phyloP scores from a whole-genome alignment of 2,797 vertebrate species.

The Simalia tracyae region DNA sequence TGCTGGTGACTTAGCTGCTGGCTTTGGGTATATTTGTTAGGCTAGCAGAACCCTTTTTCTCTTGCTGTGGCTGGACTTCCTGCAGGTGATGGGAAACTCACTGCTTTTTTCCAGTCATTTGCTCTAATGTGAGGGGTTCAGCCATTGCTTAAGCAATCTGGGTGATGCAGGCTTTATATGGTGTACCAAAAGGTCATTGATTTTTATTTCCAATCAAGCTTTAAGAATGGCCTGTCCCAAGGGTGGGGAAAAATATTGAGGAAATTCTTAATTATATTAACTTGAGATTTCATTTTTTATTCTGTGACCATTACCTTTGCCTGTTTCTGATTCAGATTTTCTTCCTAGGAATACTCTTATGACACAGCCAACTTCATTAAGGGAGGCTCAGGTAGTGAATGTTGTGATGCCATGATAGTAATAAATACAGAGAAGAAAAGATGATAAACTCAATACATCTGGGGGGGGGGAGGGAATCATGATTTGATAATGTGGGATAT shows the following conservation, averaged over 20 bases:
- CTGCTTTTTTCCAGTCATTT: conserved; percentile 44
- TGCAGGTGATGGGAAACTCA: conserved; percentile 58
- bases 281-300: neutral
- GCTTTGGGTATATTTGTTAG: neutral
- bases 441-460: no score
- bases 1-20: conserved; percentile 33
- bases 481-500: no score
- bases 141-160: conserved; percentile 49
- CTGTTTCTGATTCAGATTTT: fast-evolving
- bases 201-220: neutral
- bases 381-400: no score
- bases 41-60: conserved; percentile 42
- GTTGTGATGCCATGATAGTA: no score
- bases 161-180: conserved; percentile 29
- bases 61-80: conserved; percentile 57
- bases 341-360: neutral
- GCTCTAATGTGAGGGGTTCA: conserved; percentile 50
- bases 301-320: neutral
- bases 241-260: no score
- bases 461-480: no score
- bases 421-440: no score
- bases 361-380: no score
- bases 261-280: neutral
- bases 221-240: neutral
- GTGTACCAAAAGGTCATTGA: neutral